A percentile compares a stretch with the other conserved stretches of the same genome.
Conservation (phyloP, 2,113 vertebrate species). For the Bubo blakistoni region DNA sequence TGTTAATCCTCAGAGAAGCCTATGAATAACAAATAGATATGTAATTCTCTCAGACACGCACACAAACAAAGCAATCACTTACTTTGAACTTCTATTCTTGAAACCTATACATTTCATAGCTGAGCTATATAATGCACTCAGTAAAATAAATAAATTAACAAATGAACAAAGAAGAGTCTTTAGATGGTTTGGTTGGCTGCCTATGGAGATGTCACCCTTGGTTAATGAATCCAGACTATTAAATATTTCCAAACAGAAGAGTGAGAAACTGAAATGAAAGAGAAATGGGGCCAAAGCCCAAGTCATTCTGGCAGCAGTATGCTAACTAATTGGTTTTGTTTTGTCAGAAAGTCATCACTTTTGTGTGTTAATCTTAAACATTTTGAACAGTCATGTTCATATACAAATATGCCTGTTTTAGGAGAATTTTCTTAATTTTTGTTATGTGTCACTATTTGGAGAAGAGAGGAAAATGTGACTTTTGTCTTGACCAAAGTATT, state of each 20-base stretch:
- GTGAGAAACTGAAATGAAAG: constrained; percentile 23
- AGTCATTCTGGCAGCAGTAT: background rate
- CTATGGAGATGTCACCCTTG: background rate
- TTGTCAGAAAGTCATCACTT: background rate
- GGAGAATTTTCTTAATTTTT: background rate
- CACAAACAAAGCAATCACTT: background rate
- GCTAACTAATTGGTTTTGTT: background rate
- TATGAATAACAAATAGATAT: background rate
- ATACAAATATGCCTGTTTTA: background rate
- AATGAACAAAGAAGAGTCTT: constrained; percentile 14
- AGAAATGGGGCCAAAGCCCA: background rate
- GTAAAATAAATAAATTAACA: constrained; percentile 47
- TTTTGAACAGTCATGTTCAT: background rate
- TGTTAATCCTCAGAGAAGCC: constrained; percentile 25
- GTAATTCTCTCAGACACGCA: background rate
- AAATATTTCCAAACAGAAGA: constrained; percentile 28
- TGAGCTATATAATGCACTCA: background rate
- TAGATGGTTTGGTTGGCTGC: background rate
- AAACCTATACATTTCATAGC: background rate
- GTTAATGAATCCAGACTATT: background rate
- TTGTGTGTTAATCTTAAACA: background rate
- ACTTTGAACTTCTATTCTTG: background rate
- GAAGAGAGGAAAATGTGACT: background rate
- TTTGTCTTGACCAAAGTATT: background rate
- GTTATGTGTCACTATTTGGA: background rate